Evolutionary conservation across 2,888 invertebrate genomes (phyloP), one percentile per base, ranked within the genome.

Genomic region (Eurytoma californica): DNA sequence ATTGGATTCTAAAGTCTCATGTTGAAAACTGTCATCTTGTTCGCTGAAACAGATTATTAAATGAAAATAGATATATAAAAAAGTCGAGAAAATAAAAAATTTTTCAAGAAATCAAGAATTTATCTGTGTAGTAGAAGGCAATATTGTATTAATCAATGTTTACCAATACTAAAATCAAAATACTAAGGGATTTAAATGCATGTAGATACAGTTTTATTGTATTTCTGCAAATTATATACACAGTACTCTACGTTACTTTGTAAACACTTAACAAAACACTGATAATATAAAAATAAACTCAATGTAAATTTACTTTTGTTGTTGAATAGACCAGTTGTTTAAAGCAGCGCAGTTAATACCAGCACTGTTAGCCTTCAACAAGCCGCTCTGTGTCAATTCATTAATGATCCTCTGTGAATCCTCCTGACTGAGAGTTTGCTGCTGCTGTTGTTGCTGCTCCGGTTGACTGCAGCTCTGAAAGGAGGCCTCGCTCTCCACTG

Each of bases 351-450:
- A 67, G 1, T n/a, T 49, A 18, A n/a, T 49, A 16, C 39, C 57
- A 9, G 49, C 47, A 53, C 68, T 24, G 18, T 39, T 67, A 24
- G 18, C 60, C 28, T 72, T 80, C 1, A 80, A 24, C 1, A 80
- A n/a, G 28, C 76, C 80, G 39, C 76, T 72, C 14, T 77, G 60
- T 2, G 72, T 72, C 16, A 80, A 58, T 30, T 77, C 72, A 24
- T 76, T 69, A 24, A 80, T 72, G 24, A 80, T 76, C 68, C 72
- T 72, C 28, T 77, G 80, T 0, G 80, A 76, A 16, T 76, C 80
- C n/a, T 80, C 72, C 3, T 76, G 72, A 47, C 24, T 72, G 7
- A 80, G 39, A 20, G n/a, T 53, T n/a, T 73, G 72, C 7, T 79
- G 78, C 24, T 73, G 51, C n/a, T 61, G 28, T 3, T 47, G 61